Evolutionary conservation across 2,888 invertebrate genomes (phyloP).

Genomic region (Xestia ashworthii): DNA sequence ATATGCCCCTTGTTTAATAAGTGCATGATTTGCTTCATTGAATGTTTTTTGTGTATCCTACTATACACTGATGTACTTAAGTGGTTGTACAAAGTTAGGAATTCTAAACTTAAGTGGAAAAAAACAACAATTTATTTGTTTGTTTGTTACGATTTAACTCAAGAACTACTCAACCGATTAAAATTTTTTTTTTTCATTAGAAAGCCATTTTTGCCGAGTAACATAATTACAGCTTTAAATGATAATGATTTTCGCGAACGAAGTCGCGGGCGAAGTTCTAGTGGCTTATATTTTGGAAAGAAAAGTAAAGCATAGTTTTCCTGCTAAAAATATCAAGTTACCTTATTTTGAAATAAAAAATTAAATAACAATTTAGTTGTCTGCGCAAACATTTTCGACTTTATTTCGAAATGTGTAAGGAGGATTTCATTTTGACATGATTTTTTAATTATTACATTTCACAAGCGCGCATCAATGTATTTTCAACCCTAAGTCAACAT

Average conservation of each 20-base stretch:
- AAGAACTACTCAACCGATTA: too few species aligned
- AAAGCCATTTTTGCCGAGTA: too few species aligned
- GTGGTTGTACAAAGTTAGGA: constrained; percentile 7
- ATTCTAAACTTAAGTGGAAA: too few species aligned
- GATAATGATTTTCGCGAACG: too few species aligned
- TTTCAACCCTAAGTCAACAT: neutral
- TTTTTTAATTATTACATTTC: neutral
- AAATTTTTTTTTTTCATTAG: too few species aligned
- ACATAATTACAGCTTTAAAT: too few species aligned
- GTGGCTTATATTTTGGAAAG: neutral
- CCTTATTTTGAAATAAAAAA: constrained; percentile 1
- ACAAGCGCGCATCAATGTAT: neutral
- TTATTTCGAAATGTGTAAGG: neutral
- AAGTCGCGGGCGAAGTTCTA: too few species aligned
- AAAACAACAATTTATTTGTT: too few species aligned
- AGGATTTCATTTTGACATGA: neutral
- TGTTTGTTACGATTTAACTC: too few species aligned
- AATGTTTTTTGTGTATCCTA: neutral
- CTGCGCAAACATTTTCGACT: neutral
- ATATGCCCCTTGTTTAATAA: neutral
- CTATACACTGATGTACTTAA: neutral
- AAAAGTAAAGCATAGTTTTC: neutral
- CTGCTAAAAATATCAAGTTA: neutral
- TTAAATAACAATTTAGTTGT: neutral
- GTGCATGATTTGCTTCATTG: neutral